Evolutionary conservation across 2,113 vertebrate species (phyloP), one percentile per base, ranked within the genome.

Genomic region (Aptenodytes patagonicus): DNA sequence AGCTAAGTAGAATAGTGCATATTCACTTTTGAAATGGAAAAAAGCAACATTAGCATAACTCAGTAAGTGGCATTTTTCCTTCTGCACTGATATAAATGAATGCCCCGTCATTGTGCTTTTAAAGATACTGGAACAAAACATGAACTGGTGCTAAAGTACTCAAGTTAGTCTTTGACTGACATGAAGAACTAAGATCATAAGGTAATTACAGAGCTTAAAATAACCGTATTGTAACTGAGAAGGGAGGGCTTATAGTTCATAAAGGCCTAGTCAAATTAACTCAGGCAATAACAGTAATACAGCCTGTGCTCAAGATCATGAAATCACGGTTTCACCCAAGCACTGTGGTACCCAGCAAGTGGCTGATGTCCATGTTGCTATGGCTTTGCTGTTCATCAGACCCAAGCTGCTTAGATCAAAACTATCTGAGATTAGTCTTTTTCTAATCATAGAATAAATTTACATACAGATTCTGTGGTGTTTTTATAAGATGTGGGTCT

Each of bases 1-100:
- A 49, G 26, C 22, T 79, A 31, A 3, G 11, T 31, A 52, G 55
- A 89, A 46, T 25, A 40, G 2, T 28, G 9, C 0, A 0, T 62
- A 7, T 24, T 83, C 19, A 29, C 17, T 83, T 68, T 69, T 80
- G 40, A 87, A 89, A 91, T 52, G 15, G 31, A 87, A 85, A 76
- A 58, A 82, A 72, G 38, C 15, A 87, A 40, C 9, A 12, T 65
- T 36, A 79, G 22, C 34, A 46, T 47, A 52, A 40, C 34, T 54
- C 3, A 2, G 32, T 36, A 61, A 24, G 22, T 60, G 44, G 4
- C 47, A 57, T 76, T 96, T 82, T 90, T 69, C 7, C 13, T 79
- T 72, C 57, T 90, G 19, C 19, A 29, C 25, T 49, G 44, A 31
- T 32, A 64, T 5, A 85, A 91, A 81, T 10, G 10, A n/a, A 42